A percentile compares a stretch with the other conserved stretches of the same genome.
phyloP scores from a whole-genome alignment of 2,888 invertebrate species.

The Napeogenes inachia region DNA sequence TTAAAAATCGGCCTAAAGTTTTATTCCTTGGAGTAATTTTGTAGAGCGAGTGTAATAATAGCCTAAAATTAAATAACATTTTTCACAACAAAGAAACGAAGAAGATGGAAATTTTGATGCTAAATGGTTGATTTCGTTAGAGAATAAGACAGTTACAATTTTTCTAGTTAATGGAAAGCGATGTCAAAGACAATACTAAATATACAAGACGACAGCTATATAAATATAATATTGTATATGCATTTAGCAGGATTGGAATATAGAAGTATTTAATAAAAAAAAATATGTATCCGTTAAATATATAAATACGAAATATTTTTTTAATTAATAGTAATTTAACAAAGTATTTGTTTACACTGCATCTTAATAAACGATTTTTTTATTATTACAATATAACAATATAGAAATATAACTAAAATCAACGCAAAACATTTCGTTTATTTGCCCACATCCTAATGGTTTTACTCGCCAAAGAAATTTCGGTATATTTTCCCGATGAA shows the following conservation, averaged over 20 bases:
- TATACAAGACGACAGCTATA: too few relatives aligned
- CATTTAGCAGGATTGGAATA: too few relatives aligned
- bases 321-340: too few relatives aligned
- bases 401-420: too few relatives aligned
- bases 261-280: too few relatives aligned
- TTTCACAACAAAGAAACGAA: constrained; percentile 71
- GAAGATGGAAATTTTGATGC: constrained; percentile 59
- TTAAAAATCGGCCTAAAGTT: constrained; percentile 62
- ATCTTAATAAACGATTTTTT: too few relatives aligned
- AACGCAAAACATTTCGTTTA: constrained; percentile 39
- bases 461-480: constrained; percentile 59
- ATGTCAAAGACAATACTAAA: constrained; percentile 31
- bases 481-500: constrained; percentile 45
- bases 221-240: too few relatives aligned
- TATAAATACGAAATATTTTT: too few relatives aligned
- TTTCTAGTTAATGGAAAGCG: constrained; percentile 61
- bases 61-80: constrained; percentile 74
- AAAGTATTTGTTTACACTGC: too few relatives aligned
- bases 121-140: constrained; percentile 55
- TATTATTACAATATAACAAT: too few relatives aligned
- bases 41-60: constrained; percentile 75
- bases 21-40: constrained; percentile 75
- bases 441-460: constrained; percentile 52
- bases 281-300: too few relatives aligned
- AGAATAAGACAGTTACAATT: constrained; percentile 54